Evolutionary conservation across 2,888 invertebrate species (phyloP).

Genomic region (Lumbricus terrestris): DNA sequence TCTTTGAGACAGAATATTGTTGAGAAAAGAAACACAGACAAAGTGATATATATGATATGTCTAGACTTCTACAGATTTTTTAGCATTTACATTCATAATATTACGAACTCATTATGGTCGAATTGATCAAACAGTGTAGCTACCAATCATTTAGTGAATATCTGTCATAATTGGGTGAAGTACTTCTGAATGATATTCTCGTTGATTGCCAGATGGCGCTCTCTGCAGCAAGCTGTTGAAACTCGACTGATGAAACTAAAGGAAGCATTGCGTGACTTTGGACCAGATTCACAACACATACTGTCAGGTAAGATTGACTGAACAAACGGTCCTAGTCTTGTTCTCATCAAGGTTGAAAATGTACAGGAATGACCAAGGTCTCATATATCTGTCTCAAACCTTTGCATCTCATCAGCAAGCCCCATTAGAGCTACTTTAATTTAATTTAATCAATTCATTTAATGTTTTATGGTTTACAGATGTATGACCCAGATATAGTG

Average conservation of each 20-base stretch:
- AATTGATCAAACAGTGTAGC: no score
- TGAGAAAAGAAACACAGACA: no score
- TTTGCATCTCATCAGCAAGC: background rate
- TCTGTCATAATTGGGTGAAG: no score
- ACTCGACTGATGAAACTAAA: constrained; percentile 77
- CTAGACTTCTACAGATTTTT: no score
- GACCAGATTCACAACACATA: constrained; percentile 66
- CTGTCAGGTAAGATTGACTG: constrained; percentile 55
- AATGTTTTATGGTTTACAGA: background rate
- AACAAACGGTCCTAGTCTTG: background rate
- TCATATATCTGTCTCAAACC: background rate
- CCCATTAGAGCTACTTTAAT: background rate
- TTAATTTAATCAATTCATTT: background rate
- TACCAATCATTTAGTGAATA: no score
- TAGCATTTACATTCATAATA: no score
- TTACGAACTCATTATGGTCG: no score
- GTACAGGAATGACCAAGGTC: background rate
- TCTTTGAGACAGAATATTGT: no score
- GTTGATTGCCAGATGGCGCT: constrained; percentile 72
- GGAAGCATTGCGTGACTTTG: constrained; percentile 78
- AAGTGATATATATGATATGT: no score
- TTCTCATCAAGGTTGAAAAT: background rate
- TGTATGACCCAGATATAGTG: no score
- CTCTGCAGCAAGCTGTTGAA: constrained; percentile 79
- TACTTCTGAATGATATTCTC: background rate